Percentiles rank a stretch among this genome's conserved stretches.
Evolutionary conservation across 2,888 invertebrate species (phyloP).

Genomic region (Troilus luridus): DNA sequence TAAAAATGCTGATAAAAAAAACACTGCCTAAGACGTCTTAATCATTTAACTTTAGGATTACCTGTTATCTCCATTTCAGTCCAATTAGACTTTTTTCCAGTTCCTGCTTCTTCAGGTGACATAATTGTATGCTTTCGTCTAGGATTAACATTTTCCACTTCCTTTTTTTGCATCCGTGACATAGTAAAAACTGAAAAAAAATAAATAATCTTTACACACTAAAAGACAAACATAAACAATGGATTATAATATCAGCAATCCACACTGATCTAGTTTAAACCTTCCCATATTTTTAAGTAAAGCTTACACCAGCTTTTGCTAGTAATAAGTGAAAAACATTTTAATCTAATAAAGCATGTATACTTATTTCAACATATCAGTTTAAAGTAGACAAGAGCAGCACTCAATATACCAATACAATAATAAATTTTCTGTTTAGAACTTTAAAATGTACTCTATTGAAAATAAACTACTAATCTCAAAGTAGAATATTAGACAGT

Average conservation of each 20-base stretch:
- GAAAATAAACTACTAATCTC: not conserved
- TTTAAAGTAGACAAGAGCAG: not conserved
- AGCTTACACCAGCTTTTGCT: not conserved
- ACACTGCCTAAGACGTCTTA: not conserved
- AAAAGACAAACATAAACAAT: not conserved
- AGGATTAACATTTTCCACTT: slow-evolving; percentile 86
- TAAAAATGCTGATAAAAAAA: not conserved
- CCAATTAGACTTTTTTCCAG: slow-evolving; percentile 94
- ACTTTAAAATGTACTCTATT: not conserved
- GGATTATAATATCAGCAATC: not conserved
- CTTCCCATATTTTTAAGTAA: not conserved
- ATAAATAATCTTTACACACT: slow-evolving; percentile 44
- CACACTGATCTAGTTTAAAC: not conserved
- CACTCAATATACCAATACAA: not conserved
- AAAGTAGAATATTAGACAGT: not conserved
- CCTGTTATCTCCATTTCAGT: slow-evolving; percentile 90
- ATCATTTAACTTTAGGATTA: slow-evolving; percentile 66
- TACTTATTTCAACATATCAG: not conserved
- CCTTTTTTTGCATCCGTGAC: slow-evolving; percentile 83
- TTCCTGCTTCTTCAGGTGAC: slow-evolving; percentile 92
- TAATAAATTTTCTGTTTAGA: not conserved
- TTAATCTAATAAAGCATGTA: not conserved
- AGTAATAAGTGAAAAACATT: not conserved
- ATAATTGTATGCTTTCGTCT: slow-evolving; percentile 91
- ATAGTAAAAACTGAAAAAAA: slow-evolving; percentile 71